These are phyloP conservation scores for Bhutanitis thaidina DNA, from an alignment of 2,888 invertebrate genomes.

Conservation along the genomic window DNA sequence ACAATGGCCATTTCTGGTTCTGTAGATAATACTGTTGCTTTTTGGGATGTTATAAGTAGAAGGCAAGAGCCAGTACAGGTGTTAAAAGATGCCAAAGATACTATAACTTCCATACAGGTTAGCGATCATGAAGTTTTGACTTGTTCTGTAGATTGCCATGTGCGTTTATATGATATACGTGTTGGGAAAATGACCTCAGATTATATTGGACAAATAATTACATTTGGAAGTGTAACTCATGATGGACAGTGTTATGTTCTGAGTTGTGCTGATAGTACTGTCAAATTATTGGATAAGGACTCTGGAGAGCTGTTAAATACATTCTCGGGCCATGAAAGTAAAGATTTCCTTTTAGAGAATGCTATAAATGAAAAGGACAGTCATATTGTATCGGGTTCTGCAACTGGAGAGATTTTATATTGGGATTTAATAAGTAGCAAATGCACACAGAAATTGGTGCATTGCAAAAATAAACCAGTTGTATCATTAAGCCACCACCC, in stretches of 20 bases:
- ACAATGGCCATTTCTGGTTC: slow-evolving; percentile 95
- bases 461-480: slow-evolving; percentile 81
- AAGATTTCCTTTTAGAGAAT: slow-evolving; percentile 92
- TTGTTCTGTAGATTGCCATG: slow-evolving; percentile 92
- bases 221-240: slow-evolving; percentile 90
- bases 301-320: slow-evolving; percentile 74
- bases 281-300: slow-evolving; percentile 93
- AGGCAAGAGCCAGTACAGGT: slow-evolving; percentile 73
- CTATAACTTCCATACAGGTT: slow-evolving; percentile 87
- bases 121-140: slow-evolving; percentile 94
- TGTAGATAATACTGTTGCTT: slow-evolving; percentile 94
- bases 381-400: slow-evolving; percentile 93
- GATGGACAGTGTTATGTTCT: slow-evolving; percentile 96
- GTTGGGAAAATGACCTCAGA: slow-evolving; percentile 91
- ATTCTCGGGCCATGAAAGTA: slow-evolving; percentile 90
- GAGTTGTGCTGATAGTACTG: slow-evolving; percentile 89
- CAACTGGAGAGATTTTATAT: slow-evolving; percentile 89
- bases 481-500: slow-evolving; percentile 93
- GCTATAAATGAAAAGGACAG: slow-evolving; percentile 91
- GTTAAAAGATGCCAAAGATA: slow-evolving; percentile 96
- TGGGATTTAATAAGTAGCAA: slow-evolving; percentile 93
- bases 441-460: slow-evolving; percentile 65
- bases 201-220: slow-evolving; percentile 91
- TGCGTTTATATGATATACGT: slow-evolving; percentile 94
- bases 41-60: slow-evolving; percentile 87